These are phyloP conservation scores for Aleiodes alternator DNA, from an alignment of 2,888 invertebrate species.

Conservation along the genomic window DNA sequence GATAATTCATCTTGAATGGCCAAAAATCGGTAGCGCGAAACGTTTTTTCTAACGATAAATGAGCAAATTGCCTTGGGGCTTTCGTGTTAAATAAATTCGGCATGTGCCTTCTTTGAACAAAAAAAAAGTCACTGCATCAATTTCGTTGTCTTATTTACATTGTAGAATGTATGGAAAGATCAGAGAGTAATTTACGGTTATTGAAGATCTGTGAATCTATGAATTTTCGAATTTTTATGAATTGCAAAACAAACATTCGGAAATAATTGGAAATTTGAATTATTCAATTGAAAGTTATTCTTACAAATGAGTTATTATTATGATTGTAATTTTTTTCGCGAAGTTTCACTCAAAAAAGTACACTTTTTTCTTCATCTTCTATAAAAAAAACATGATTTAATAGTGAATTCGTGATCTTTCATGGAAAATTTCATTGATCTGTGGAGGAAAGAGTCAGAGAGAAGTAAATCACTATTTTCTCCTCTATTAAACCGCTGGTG, in stretches of 20 bases:
- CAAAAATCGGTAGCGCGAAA: conserved; percentile 18
- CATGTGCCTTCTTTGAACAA: conserved; percentile 17
- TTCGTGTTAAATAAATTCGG: conserved; percentile 16
- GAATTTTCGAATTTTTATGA: background rate
- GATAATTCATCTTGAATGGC: background rate
- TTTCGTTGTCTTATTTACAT: conserved; percentile 13
- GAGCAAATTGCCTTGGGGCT: conserved; percentile 12
- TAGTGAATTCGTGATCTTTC: background rate
- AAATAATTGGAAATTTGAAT: background rate
- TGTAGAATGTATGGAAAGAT: conserved; percentile 9
- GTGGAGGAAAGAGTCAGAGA: background rate
- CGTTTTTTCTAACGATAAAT: conserved; percentile 15
- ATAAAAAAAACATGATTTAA: background rate
- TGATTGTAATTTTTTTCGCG: no score
- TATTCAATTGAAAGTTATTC: background rate
- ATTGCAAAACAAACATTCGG: no score
- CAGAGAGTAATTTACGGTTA: background rate
- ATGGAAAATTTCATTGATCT: background rate
- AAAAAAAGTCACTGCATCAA: conserved; percentile 11
- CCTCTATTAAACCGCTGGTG: background rate
- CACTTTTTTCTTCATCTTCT: no score
- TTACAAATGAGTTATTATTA: background rate
- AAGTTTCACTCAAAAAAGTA: no score
- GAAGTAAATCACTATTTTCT: background rate
- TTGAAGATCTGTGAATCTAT: conserved; percentile 8